Conservation (phyloP, 2,113 vertebrate genomes). For the Pagrus major region DNA sequence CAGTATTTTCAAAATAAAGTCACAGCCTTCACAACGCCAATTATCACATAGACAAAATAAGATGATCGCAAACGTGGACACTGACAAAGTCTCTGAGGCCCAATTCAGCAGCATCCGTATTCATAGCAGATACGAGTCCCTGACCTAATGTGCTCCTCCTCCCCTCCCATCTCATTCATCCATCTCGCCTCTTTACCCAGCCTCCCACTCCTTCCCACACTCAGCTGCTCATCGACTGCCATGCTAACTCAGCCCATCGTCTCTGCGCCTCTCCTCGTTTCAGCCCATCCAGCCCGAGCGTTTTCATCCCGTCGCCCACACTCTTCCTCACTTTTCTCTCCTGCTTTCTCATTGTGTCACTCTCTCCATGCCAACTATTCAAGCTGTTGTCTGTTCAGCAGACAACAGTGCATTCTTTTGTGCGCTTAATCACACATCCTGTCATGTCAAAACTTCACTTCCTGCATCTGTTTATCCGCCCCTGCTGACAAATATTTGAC, state of each 20-base stretch:
- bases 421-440: slow-evolving; percentile 24
- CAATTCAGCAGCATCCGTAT: slow-evolving; percentile 41
- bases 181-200: slow-evolving; percentile 38
- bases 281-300: slow-evolving; percentile 31
- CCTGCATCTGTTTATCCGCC: slow-evolving; percentile 2
- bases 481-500: not conserved
- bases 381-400: slow-evolving; percentile 39
- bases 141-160: slow-evolving; percentile 52
- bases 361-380: slow-evolving; percentile 34
- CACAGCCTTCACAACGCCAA: not conserved
- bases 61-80: slow-evolving; percentile 7
- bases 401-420: slow-evolving; percentile 33
- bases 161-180: slow-evolving; percentile 43
- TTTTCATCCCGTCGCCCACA: slow-evolving; percentile 58
- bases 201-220: slow-evolving; percentile 63
- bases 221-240: slow-evolving; percentile 53
- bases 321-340: slow-evolving; percentile 38
- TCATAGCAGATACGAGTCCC: slow-evolving; percentile 34
- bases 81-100: slow-evolving; percentile 12
- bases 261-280: slow-evolving; percentile 77
- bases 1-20: slow-evolving; percentile 1
- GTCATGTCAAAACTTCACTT: slow-evolving; percentile 20
- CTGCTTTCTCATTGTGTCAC: slow-evolving; percentile 41
- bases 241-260: slow-evolving; percentile 66
- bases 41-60: slow-evolving; percentile 13